A percentile compares a stretch with the other conserved stretches of the same genome.
These are phyloP conservation scores for Coreius guichenoti DNA, from an alignment of 2,797 vertebrate species.

Conservation along the genomic window DNA sequence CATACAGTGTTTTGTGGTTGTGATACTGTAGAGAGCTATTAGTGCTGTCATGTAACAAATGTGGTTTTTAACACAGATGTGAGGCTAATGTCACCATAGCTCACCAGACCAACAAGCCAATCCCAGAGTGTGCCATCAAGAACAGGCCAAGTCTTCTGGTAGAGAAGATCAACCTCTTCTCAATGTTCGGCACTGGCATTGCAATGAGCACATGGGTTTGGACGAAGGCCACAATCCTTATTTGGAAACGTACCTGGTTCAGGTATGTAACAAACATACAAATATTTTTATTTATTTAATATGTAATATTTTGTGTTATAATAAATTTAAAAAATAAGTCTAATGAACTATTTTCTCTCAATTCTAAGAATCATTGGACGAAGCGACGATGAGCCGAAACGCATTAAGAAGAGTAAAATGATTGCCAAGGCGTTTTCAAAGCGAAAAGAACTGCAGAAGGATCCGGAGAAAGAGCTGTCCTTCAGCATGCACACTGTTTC, in stretches of 20 bases:
- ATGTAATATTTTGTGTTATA: background rate
- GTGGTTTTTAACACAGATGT: slow-evolving; percentile 77
- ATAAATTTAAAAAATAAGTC: background rate
- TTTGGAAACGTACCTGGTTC: slow-evolving; percentile 98
- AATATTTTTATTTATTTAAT: background rate
- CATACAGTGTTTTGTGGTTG: background rate
- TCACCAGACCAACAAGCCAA: slow-evolving; percentile 92
- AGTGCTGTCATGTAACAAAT: slow-evolving; percentile 2
- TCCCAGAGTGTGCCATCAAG: slow-evolving; percentile 96
- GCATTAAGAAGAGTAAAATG: slow-evolving; percentile 99
- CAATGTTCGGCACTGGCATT: slow-evolving; percentile 97
- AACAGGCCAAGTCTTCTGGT: slow-evolving; percentile 95
- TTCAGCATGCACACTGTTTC: slow-evolving; percentile 98
- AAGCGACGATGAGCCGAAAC: slow-evolving; percentile 94
- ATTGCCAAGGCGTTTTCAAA: slow-evolving; percentile 97
- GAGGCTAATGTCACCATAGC: slow-evolving; percentile 98
- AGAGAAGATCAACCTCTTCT: slow-evolving; percentile 98
- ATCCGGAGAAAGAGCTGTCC: slow-evolving; percentile 92
- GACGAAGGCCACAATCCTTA: slow-evolving; percentile 98
- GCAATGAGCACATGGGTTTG: slow-evolving; percentile 99
- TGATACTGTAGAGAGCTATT: background rate
- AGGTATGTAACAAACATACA: slow-evolving; percentile 76
- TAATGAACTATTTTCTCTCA: slow-evolving; percentile 2
- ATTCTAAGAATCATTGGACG: slow-evolving; percentile 88
- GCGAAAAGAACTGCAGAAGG: slow-evolving; percentile 92